A percentile compares a stretch with the other conserved stretches of the same genome.
phyloP scores from a whole-genome alignment of 2,113 vertebrate genomes.

The Crotalus horridus region DNA sequence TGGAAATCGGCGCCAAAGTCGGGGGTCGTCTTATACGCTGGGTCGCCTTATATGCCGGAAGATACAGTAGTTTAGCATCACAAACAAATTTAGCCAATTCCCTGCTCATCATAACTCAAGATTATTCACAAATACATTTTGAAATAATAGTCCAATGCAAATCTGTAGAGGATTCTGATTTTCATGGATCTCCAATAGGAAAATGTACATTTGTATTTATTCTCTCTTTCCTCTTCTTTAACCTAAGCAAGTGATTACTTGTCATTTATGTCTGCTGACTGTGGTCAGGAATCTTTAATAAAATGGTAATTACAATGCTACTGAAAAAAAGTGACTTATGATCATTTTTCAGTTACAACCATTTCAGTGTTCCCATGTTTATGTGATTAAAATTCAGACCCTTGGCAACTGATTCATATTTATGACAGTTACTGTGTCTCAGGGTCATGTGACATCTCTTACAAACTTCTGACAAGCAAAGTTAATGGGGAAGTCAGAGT shows the following conservation, averaged over 20 bases:
- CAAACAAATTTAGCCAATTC: not conserved
- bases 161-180: not conserved
- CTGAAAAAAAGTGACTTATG: not conserved
- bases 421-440: not conserved
- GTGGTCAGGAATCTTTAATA: not conserved
- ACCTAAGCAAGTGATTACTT: not conserved
- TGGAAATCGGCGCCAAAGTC: too few relatives aligned
- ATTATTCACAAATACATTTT: not conserved
- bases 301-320: not conserved
- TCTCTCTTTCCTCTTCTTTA: not conserved
- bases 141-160: not conserved
- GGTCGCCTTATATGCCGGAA: too few relatives aligned
- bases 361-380: not conserved
- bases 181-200: not conserved
- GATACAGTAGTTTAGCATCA: not conserved
- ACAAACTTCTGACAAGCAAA: not conserved
- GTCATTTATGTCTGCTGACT: not conserved
- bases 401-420: not conserved
- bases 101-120: not conserved
- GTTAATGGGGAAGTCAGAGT: not conserved
- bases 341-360: not conserved
- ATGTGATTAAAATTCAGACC: not conserved
- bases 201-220: not conserved
- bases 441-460: not conserved
- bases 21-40: too few relatives aligned